Base-by-base conservation (phyloP, 2,888 invertebrate species). In the Drosophila monieri region DNA sequence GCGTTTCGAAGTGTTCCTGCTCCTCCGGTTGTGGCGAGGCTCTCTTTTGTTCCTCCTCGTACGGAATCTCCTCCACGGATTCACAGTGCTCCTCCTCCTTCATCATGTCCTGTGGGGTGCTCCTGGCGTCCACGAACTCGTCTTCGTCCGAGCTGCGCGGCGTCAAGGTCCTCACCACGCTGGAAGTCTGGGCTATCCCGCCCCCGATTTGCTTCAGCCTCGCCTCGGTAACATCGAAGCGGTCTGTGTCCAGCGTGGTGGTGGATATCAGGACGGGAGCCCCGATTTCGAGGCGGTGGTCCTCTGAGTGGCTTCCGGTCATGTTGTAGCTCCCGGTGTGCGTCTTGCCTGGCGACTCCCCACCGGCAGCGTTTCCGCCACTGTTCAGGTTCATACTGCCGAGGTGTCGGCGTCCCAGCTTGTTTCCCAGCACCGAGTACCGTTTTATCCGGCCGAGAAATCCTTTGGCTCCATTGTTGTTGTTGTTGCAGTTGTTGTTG, bases 221-320 rank as follows among this genome's bases (percentile, higher is more conserved):
- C 43, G 77, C 90, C 62, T 89, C 90, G 1, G 88, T 89, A 6
- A 90, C 90, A 44, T 90, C 89, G 35, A 90, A 87, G 14, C 85
- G 89, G 77, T 92, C 91, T 1, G 90, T 83, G 71, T 91, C 90
- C 62, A 92, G 56, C 0, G 90, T 90, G 14, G 92, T 92, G 3
- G 91, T 91, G 6, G 91, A 92, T 73, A 92, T 91, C 10, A 92
- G 47, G 2, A 92, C 68, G 1, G 91, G 91, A 5, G 91, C 91
- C 6, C 91, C 91, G 25, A 92, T 92, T 73, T 92, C 91, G 18
- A 90, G 69, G 5, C 90, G 90, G 75, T 91, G 91, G 75, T 91
- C 91, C 12, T 91, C 91, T 3, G 90, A 90, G 44, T 90, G 77
- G 47, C 86, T 74, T 8, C 91, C 91, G 15, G 89, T 91, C 91